Conservation (phyloP, 2,113 vertebrate species). For the Misgurnus anguillicaudatus region DNA sequence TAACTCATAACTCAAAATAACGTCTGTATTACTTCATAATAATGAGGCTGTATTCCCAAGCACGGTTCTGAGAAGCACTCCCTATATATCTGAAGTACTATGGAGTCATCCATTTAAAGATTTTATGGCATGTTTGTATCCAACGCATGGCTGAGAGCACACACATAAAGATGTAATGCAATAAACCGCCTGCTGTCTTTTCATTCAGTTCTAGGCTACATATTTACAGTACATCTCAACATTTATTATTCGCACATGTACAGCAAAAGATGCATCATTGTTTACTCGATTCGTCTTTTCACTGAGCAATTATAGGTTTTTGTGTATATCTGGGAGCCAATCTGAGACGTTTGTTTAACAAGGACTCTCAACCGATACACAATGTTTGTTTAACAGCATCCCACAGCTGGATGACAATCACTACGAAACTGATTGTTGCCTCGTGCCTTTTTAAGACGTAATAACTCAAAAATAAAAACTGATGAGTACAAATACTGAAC, state of each 20-base stretch:
- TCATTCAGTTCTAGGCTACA: constrained; percentile 47
- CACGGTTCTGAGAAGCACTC: constrained; percentile 2
- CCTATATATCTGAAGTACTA: constrained; percentile 33
- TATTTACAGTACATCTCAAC: constrained; percentile 46
- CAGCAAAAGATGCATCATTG: constrained; percentile 48
- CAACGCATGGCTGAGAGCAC: constrained; percentile 35
- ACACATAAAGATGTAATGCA: constrained; percentile 27
- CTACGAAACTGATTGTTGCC: constrained; percentile 1
- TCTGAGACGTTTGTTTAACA: constrained; percentile 45
- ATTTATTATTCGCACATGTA: constrained; percentile 51
- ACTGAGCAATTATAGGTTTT: constrained; percentile 51
- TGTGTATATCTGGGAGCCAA: constrained; percentile 44
- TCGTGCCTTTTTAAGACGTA: not conserved
- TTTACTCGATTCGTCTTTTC: constrained; percentile 32
- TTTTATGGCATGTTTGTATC: constrained; percentile 15
- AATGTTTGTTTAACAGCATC: constrained; percentile 39
- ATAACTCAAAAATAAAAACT: constrained; percentile 15
- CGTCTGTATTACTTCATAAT: not conserved
- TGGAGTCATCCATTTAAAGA: constrained; percentile 19
- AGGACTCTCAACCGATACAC: constrained; percentile 41
- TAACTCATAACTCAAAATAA: constrained; percentile 13
- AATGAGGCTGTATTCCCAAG: not conserved
- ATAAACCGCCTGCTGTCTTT: constrained; percentile 49
- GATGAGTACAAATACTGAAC: constrained; percentile 13
- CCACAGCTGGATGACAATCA: not conserved